Base-by-base conservation (phyloP, 2,888 invertebrate species). In the Andricus quercusramuli region DNA sequence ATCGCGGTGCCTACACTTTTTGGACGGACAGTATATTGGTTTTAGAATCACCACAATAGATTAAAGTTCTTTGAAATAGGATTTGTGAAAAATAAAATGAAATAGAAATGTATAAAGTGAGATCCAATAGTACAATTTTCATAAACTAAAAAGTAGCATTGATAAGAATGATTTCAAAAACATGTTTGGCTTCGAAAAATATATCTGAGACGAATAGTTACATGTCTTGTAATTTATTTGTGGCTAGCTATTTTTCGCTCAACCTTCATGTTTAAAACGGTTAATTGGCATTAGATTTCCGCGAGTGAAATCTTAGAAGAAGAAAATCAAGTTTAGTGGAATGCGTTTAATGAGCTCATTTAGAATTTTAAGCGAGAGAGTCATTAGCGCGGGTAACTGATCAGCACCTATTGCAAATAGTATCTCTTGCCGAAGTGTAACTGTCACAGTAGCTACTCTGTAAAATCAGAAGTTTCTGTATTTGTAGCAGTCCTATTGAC, bases 281-380 rank as follows among this genome's bases (percentile, higher is more conserved):
- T 62, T 62, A 62, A 62, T 62, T 62, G 62, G 62, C 15, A 62
- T 62, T 62, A 62, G 25, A 29, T 62, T 62, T 62, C 62, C 25
- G 5, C 25, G 5, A 22, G 25, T 62, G 22, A 25, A 62, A 62
- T 62, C 62, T 6, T 62, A 29, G 25, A 62, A 62, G 62, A 25
- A 62, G 62, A 25, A 62, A 62, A 62, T 62, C 62, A 1, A 29
- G 62, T 62, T 17, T 29, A 5, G 25, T 17, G 62, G 62, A 62
- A 62, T 62, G 62, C 25, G 15, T 62, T 62, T 17, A 62, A 62
- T 62, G 62, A 62, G 62, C 25, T 13, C 25, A 62, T 15, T 62
- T 62, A 62, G 62, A 25, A 62, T 62, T 62, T 62, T 3, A 62
- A 62, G 25, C 22, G 22, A 62, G 5, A 62, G 62, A 62, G 29